Base-by-base conservation (phyloP, 2,113 vertebrate species). In the Tragelaphus scriptus region DNA sequence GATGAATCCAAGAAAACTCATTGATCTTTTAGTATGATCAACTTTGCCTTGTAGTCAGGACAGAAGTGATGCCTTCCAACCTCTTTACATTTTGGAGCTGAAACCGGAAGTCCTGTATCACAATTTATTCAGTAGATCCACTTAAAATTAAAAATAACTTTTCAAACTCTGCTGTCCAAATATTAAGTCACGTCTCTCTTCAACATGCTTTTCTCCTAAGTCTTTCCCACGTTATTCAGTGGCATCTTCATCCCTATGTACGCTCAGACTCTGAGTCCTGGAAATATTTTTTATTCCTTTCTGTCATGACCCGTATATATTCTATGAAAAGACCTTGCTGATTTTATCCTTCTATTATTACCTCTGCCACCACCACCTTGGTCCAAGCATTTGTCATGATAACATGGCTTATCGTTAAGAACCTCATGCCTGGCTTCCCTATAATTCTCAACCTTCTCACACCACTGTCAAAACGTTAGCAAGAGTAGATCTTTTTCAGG, bases 391-490 rank as follows among this genome's bases (percentile, higher is more conserved):
- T 25, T 30, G 13, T 16, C 4, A 7, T 40, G 59, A 47, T 28
- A 51, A n/a, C 19, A 25, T 6, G 3, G 3, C 58, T 77, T 28
- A 55, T 71, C 21, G 0, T 13, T 5, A 55, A 63, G 25, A 56
- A 1, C 44, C 5, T 80, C 0, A 1, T 23, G 28, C 32, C 0
- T 7, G 25, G 14, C 44, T 25, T 81, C 2, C 3, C 17, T 28
- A 8, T 5, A 14, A 5, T 28, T 21, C n/a, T 97, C 47, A 21
- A 6, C 3, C 12, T 30, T 13, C 2, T 5, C 80, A 28, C 0
- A 85, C 7, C 44, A 21, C 11, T 65, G 36, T 68, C 65, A 51
- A 63, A 80, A 30, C 4, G 7, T 28, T 4, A 89, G 13, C 10
- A 51, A 36, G 6, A 59, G 21, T 11, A 90, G 49, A 58, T 25